Conservation (phyloP, 2,888 invertebrate species). For the Nasonia oneida region DNA sequence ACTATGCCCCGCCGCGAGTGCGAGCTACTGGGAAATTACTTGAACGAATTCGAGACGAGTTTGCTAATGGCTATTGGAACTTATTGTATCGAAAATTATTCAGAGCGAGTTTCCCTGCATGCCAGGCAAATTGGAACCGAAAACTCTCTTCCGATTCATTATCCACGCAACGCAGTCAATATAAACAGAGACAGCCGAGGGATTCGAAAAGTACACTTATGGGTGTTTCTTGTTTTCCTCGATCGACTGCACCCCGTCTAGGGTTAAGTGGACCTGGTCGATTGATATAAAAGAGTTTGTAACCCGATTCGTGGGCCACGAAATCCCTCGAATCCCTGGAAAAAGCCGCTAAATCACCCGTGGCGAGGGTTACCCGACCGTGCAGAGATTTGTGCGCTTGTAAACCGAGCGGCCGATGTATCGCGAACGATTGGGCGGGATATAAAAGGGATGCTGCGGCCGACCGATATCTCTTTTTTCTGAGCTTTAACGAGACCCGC, state of each 20-base stretch:
- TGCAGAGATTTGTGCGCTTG: constrained; percentile 74
- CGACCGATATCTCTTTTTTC: constrained; percentile 70
- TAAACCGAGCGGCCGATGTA: constrained; percentile 73
- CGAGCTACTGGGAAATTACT: constrained; percentile 66
- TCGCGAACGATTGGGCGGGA: constrained; percentile 78
- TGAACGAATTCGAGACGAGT: constrained; percentile 60
- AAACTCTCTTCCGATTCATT: not conserved
- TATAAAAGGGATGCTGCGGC: constrained; percentile 74
- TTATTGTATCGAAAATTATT: constrained; percentile 68
- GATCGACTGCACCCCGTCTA: not conserved
- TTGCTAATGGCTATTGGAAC: constrained; percentile 61
- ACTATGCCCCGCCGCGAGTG: constrained; percentile 64
- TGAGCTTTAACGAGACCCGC: constrained; percentile 57
- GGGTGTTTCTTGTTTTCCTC: not conserved
- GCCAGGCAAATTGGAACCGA: not conserved
- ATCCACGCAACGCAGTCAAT: not conserved
- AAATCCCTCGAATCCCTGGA: constrained; percentile 66
- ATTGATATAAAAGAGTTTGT: constrained; percentile 76
- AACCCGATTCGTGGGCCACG: constrained; percentile 44
- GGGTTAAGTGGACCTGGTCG: constrained; percentile 62
- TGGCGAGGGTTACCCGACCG: constrained; percentile 71
- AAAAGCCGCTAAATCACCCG: constrained; percentile 77
- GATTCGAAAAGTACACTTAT: not conserved
- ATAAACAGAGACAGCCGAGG: not conserved
- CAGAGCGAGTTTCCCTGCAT: constrained; percentile 43